phyloP scores from a whole-genome alignment of 2,797 vertebrate genomes.

The Chelidonichthys spinosus region DNA sequence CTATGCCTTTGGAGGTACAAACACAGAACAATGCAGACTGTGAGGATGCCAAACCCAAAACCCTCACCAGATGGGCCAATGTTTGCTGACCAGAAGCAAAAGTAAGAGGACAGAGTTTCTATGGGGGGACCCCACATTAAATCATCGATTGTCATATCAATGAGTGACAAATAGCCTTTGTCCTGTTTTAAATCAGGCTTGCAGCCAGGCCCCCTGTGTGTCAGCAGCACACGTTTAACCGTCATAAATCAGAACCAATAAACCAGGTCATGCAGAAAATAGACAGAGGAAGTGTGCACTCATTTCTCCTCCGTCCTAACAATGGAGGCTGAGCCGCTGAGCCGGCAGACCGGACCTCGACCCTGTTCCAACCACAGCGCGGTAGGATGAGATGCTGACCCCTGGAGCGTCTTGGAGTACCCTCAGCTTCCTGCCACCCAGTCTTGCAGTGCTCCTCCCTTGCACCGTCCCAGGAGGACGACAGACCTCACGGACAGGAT shows the following conservation, averaged over 20 bases:
- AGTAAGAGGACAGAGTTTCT: conserved; percentile 41
- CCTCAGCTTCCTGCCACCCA: conserved; percentile 74
- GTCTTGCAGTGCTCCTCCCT: conserved; percentile 41
- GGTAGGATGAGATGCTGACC: conserved; percentile 70
- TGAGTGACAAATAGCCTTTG: conserved; percentile 50
- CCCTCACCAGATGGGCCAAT: neutral
- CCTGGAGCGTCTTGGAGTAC: conserved; percentile 76
- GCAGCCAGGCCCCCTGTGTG: conserved; percentile 31
- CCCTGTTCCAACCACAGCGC: conserved; percentile 7
- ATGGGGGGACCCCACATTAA: neutral
- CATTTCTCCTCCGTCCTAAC: conserved; percentile 72
- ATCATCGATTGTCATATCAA: conserved; percentile 51
- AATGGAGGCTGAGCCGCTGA: conserved; percentile 70
- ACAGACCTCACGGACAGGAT: conserved; percentile 64
- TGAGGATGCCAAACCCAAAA: neutral
- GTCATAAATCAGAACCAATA: conserved; percentile 74
- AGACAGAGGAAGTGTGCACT: conserved; percentile 75
- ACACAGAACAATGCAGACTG: conserved; percentile 12
- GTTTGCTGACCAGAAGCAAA: conserved; percentile 27
- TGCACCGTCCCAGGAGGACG: conserved; percentile 51
- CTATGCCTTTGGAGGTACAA: conserved; percentile 1
- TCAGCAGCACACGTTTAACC: conserved; percentile 32
- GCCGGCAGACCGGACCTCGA: conserved; percentile 57
- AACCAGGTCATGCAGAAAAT: conserved; percentile 75
- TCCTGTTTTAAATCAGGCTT: conserved; percentile 47